Evolutionary conservation across 2,113 vertebrate species (phyloP).

Genomic region (Ageneiosus marmoratus): DNA sequence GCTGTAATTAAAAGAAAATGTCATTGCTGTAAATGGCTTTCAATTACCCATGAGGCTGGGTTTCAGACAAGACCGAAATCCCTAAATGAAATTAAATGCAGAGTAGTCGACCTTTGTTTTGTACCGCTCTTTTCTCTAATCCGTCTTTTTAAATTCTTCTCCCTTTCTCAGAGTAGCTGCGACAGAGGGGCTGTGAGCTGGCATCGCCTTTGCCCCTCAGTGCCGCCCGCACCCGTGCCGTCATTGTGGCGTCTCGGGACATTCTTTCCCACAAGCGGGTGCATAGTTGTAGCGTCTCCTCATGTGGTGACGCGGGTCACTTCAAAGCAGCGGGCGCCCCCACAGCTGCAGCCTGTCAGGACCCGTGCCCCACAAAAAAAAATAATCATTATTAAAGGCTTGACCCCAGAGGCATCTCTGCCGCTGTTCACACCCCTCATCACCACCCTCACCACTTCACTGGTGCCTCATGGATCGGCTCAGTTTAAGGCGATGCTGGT

Average conservation of each 20-base stretch:
- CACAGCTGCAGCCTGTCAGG: constrained; percentile 84
- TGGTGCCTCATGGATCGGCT: constrained; percentile 52
- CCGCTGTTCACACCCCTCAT: constrained; percentile 81
- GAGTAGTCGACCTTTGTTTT: background rate
- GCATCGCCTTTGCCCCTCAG: constrained; percentile 52
- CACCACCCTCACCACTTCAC: constrained; percentile 34
- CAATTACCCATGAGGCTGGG: background rate
- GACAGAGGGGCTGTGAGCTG: constrained; percentile 33
- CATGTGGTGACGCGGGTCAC: constrained; percentile 76
- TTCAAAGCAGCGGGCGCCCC: constrained; percentile 75
- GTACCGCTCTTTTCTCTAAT: background rate
- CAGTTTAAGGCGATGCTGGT: constrained; percentile 71
- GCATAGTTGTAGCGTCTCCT: constrained; percentile 84
- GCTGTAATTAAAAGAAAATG: background rate
- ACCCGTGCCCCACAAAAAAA: constrained; percentile 79
- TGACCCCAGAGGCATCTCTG: constrained; percentile 82
- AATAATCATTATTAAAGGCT: constrained; percentile 88
- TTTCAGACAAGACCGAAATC: background rate
- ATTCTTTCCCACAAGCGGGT: constrained; percentile 85
- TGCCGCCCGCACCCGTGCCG: constrained; percentile 62
- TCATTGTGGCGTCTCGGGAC: constrained; percentile 81
- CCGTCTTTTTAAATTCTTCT: background rate
- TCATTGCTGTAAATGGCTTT: background rate
- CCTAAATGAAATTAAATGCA: background rate
- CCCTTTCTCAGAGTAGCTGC: background rate